Conservation (phyloP, 2,888 invertebrate species). For the Myopa tessellatipennis region DNA sequence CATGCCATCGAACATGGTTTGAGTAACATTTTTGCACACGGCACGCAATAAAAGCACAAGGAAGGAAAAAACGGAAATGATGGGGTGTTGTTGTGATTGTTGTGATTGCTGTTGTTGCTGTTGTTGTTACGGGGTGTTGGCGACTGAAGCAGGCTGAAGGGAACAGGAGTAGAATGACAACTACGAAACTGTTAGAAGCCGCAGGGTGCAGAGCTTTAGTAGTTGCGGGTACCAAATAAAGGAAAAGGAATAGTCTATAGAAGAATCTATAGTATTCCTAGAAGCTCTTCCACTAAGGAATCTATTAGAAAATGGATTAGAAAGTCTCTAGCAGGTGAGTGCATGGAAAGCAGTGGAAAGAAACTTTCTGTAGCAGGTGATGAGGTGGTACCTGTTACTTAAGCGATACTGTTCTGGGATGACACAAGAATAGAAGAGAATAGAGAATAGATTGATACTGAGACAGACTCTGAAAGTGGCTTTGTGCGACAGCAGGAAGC, state of each 20-base stretch:
- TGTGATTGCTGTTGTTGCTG: constrained; percentile 40
- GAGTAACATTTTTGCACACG: constrained; percentile 46
- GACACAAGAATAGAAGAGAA: too few relatives aligned
- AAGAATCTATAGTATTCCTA: too few relatives aligned
- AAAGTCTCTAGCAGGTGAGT: constrained; percentile 8
- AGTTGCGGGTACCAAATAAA: constrained; percentile 25
- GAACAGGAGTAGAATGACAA: neutral
- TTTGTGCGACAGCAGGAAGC: too few relatives aligned
- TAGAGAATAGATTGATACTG: too few relatives aligned
- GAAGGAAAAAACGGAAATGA: constrained; percentile 51
- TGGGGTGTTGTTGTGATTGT: constrained; percentile 20
- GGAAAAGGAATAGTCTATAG: neutral
- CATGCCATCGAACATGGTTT: constrained; percentile 54
- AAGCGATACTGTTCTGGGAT: too few relatives aligned
- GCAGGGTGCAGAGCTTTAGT: constrained; percentile 23
- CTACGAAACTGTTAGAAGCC: neutral
- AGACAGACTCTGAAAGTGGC: too few relatives aligned
- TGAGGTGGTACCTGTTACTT: too few relatives aligned
- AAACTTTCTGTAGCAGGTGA: too few relatives aligned
- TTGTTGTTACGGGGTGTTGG: too few relatives aligned
- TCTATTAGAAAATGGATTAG: constrained; percentile 3
- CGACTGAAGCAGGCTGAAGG: neutral
- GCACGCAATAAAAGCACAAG: constrained; percentile 40
- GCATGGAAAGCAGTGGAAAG: neutral
- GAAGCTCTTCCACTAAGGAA: neutral